phyloP scores from a whole-genome alignment of 2,888 invertebrate genomes.

The Ormia ochracea region DNA sequence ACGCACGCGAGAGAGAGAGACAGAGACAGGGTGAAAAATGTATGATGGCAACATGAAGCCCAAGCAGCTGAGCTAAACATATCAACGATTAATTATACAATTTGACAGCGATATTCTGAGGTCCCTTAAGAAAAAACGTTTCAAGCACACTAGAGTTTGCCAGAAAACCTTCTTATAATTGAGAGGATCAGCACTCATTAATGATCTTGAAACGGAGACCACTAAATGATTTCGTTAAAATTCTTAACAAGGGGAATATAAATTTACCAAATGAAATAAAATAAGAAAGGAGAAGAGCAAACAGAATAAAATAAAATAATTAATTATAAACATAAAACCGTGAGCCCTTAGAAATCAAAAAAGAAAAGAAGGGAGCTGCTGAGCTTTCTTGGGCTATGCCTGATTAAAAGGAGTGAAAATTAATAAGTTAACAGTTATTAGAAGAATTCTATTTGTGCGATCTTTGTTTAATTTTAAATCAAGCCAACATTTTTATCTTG shows the following conservation, averaged over 20 bases:
- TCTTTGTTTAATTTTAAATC: no score
- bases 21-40: no score
- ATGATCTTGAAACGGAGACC: constrained; percentile 33
- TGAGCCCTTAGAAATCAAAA: not conserved
- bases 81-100: constrained; percentile 61
- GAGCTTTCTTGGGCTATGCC: not conserved
- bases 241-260: constrained; percentile 46
- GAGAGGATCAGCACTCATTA: constrained; percentile 58
- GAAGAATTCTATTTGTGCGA: no score
- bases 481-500: no score
- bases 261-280: constrained; percentile 1
- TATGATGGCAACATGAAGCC: constrained; percentile 10
- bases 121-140: constrained; percentile 46
- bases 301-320: constrained; percentile 38
- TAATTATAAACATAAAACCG: constrained; percentile 42
- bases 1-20: not conserved
- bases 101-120: constrained; percentile 60
- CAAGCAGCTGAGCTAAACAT: constrained; percentile 58
- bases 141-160: not conserved
- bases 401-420: no score
- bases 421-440: no score
- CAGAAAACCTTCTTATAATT: constrained; percentile 53
- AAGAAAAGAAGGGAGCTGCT: not conserved
- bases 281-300: no score
- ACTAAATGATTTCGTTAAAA: constrained; percentile 48